Conservation (phyloP, 1,140 invertebrate genomes). For the Drosophila lini region DNA sequence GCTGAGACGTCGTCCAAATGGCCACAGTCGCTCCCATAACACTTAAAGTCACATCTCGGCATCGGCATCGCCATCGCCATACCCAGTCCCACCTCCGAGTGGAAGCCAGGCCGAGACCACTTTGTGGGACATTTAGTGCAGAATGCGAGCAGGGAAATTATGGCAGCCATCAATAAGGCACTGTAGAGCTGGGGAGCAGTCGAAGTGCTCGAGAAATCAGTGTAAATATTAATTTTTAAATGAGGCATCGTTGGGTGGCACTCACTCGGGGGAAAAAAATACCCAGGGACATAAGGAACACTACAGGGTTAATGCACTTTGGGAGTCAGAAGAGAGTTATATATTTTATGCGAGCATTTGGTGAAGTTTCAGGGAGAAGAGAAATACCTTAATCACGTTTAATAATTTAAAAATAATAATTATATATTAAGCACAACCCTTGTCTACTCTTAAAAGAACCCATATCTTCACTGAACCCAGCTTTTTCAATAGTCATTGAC, state of each 20-base stretch:
- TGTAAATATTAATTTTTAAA: slow-evolving; percentile 69
- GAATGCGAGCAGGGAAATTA: slow-evolving; percentile 79
- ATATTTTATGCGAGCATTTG: too few species aligned
- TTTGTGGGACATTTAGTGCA: slow-evolving; percentile 71
- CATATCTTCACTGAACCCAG: neutral
- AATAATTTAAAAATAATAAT: neutral
- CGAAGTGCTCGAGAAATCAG: slow-evolving; percentile 39
- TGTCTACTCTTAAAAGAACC: neutral
- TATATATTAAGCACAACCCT: neutral
- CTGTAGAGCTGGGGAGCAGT: neutral
- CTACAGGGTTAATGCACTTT: slow-evolving; percentile 20
- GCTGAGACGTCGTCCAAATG: slow-evolving; percentile 48
- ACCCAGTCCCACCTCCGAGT: slow-evolving; percentile 5
- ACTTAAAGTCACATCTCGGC: slow-evolving; percentile 64
- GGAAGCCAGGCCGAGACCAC: slow-evolving; percentile 57
- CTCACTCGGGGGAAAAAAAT: neutral
- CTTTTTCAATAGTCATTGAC: slow-evolving; percentile 6
- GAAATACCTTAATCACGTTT: neutral
- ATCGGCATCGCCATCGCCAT: slow-evolving; percentile 17
- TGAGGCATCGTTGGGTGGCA: slow-evolving; percentile 47
- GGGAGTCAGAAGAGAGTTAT: too few species aligned
- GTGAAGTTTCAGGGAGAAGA: neutral
- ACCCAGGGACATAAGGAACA: neutral
- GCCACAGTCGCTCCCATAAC: slow-evolving; percentile 55
- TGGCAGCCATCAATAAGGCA: slow-evolving; percentile 53